Evolutionary conservation across 2,888 invertebrate species (phyloP).

Genomic region (Trichogramma evanescens): DNA sequence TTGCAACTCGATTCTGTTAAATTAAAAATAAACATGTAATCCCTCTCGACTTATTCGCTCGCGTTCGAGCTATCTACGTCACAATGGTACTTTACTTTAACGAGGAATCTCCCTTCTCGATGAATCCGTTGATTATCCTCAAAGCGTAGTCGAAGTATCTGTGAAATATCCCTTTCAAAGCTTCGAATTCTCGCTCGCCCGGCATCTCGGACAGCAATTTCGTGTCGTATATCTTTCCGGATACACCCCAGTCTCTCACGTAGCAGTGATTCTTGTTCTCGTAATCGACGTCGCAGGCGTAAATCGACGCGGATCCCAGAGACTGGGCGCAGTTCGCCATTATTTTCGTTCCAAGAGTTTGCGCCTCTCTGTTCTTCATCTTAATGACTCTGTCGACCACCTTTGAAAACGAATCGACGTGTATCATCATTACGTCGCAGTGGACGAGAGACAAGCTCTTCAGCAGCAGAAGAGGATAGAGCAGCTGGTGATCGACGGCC

Average conservation of each 20-base stretch:
- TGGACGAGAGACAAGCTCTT: slow-evolving; percentile 65
- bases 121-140: slow-evolving; percentile 54
- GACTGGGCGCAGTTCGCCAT: slow-evolving; percentile 56
- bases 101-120: slow-evolving; percentile 10
- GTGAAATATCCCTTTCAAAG: slow-evolving; percentile 59
- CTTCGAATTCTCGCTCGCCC: slow-evolving; percentile 59
- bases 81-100: slow-evolving; percentile 2
- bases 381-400: slow-evolving; percentile 67
- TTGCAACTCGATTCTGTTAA: slow-evolving; percentile 60
- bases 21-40: background rate
- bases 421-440: slow-evolving; percentile 58
- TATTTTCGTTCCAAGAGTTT: slow-evolving; percentile 51
- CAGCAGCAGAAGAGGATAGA: slow-evolving; percentile 70
- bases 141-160: slow-evolving; percentile 63
- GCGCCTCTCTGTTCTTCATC: slow-evolving; percentile 62
- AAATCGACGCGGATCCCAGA: slow-evolving; percentile 57
- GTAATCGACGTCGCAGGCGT: slow-evolving; percentile 54
- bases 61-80: too few species aligned
- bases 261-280: slow-evolving; percentile 63
- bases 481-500: slow-evolving; percentile 67
- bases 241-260: slow-evolving; percentile 74
- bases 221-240: slow-evolving; percentile 59
- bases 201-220: slow-evolving; percentile 75
- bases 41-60: too few species aligned
- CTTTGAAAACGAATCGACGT: slow-evolving; percentile 57